Evolutionary conservation across 2,113 vertebrate genomes (phyloP), one percentile per base, ranked within the genome.

Genomic region (Acanthochromis polyacanthus): DNA sequence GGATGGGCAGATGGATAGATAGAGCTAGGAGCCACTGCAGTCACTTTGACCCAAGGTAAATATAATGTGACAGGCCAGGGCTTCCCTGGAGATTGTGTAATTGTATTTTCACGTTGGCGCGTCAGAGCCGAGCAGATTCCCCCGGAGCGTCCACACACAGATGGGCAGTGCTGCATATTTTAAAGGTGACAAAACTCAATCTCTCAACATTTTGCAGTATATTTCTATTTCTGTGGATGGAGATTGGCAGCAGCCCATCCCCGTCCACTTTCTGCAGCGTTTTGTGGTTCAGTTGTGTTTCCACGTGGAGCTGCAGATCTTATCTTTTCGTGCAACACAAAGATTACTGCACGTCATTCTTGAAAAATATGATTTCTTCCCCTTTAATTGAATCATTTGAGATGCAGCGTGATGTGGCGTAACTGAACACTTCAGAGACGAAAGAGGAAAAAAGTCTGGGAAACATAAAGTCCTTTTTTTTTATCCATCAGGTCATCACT

Each of bases 61-160:
- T 88, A 72, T 70, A 81, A 91, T 70, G 83, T 92, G 91, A 89
- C 88, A 86, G 85, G 76, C 72, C 78, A 19, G 62, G 74, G 64
- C 65, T 81, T 86, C 87, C 83, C 87, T 62, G 30, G 85, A 90
- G 92, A 91, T 82, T 73, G 59, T 75, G 82, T 87, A 90, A 91
- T 87, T 90, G 89, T 89, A 81, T 91, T 89, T 89, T 82, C 80
- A 83, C 85, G 63, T 84, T 66, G 84, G 72, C 70, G 74, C 76
- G 71, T 86, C 90, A 88, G 79, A 88, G 80, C 80, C 16, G 66
- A 80, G 72, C 73, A 76, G 77, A 82, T 78, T 73, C 82, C 86
- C 60, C 86, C 4, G 59, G 69, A 90, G 86, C 67, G 6, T 23
- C 82, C 50, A 53, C 79, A 76, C 76, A 85, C 81, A 83, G 88